Evolutionary conservation across 1,140 invertebrate species (phyloP), one percentile per base, ranked within the genome.

Genomic region (Aphaenogaster ashmeadi): DNA sequence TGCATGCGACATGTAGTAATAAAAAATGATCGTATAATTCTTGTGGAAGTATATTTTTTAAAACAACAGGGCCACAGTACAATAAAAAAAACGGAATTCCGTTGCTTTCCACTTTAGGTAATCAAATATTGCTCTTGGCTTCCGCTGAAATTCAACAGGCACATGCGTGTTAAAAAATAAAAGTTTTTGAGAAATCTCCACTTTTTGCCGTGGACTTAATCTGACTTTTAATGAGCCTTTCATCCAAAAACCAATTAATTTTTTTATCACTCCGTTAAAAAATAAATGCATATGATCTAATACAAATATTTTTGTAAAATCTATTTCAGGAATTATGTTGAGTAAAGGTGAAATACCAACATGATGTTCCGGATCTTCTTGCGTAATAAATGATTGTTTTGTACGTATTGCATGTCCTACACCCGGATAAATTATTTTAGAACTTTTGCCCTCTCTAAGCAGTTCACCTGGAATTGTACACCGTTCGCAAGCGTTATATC

Each of bases 191-290:
- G 60, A 11, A 62, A 62, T 33, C 15, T 62, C 9, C 11, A 62
- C 36, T 33, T 62, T 62, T 62, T 62, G 60, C 6, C 13, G 60
- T 36, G 27, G 58, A 5, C 2, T 5, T 6, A 62, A 15, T 62
- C 33, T 62, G 6, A 1, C 2, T 3, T 8, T 8, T 4, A 62
- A 36, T 62, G 27, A 0, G 8, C 60, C 60, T 4, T 21, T 62
- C 60, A 62, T 62, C 33, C 60, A 62, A 9, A 62, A 36, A 62
- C 15, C 11, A 0, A 62, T 62, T 62, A 62, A 62, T 62, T 62
- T 62, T 60, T 15, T 62, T 33, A 62, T 62, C 2, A 62, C 3
- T 15, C 60, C 60, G 36, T 62, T 62, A 62, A 62, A 62, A 62
- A 62, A 36, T 9, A 62, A 15, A 8, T 62, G 60, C 60, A 36